These are phyloP conservation scores for Apamea anceps DNA, from an alignment of 2,888 invertebrate species.

Conservation along the genomic window DNA sequence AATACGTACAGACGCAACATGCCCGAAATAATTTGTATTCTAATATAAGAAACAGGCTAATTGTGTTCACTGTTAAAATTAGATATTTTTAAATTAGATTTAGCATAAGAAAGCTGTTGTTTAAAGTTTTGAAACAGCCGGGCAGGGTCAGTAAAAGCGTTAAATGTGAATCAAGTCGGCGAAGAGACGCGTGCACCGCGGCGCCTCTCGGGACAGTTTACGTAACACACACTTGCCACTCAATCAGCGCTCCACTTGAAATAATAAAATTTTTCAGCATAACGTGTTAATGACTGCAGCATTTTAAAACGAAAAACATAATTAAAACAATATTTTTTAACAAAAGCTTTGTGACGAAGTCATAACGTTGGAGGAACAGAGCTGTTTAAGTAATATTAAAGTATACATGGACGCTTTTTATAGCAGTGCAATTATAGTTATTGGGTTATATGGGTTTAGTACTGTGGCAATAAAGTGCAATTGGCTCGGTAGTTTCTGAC, in stretches of 20 bases:
- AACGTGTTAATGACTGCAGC: slow-evolving; percentile 15
- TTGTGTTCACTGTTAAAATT: slow-evolving; percentile 38
- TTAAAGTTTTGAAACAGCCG: neutral
- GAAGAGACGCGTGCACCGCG: slow-evolving; percentile 2
- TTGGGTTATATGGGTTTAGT: slow-evolving; percentile 52
- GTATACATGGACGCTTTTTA: slow-evolving; percentile 26
- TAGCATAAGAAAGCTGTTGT: neutral
- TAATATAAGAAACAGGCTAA: slow-evolving; percentile 27
- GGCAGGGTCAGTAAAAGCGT: slow-evolving; percentile 10
- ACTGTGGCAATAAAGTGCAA: slow-evolving; percentile 56
- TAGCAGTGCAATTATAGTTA: slow-evolving; percentile 28
- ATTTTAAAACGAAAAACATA: slow-evolving; percentile 13
- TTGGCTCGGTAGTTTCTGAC: slow-evolving; percentile 63
- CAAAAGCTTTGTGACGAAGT: slow-evolving; percentile 5
- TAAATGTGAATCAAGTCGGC: slow-evolving; percentile 8
- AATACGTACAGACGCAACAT: slow-evolving; percentile 23
- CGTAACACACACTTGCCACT: slow-evolving; percentile 35
- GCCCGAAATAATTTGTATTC: slow-evolving; percentile 31
- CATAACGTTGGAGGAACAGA: slow-evolving; percentile 9
- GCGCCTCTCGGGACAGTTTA: slow-evolving; percentile 21
- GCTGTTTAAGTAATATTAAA: slow-evolving; percentile 25
- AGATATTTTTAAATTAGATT: slow-evolving; percentile 12
- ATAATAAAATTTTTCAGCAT: slow-evolving; percentile 19
- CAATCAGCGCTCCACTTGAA: slow-evolving; percentile 28
- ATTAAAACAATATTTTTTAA: slow-evolving; percentile 16